Base-by-base conservation (phyloP, 2,113 vertebrate species). In the Stictonetta naevosa region DNA sequence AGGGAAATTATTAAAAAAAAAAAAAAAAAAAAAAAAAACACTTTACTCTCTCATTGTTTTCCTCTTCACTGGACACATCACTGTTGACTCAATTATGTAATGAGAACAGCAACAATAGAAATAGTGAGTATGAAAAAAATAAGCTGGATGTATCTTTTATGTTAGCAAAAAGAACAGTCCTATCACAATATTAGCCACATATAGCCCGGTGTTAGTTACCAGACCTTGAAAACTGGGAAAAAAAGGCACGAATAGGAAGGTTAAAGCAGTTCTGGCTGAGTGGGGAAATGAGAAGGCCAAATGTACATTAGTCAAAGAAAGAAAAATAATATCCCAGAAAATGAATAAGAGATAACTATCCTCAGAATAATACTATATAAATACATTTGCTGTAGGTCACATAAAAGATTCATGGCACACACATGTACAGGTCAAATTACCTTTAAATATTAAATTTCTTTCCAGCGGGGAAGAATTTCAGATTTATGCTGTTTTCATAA, bases 401-500 rank as follows among this genome's bases (percentile, higher is more conserved):
- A 98, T 98, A 97, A 98, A 98, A 97, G 97, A 98, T 98, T 98
- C 97, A 98, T 98, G 92, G 58, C 95, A 97, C 96, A 97, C 88
- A 97, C 95, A 97, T 98, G 97, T 98, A 97, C 93, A 93, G 97
- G 98, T 98, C 98, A 98, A 98, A 98, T 98, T 98, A 98, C 98
- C 97, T 98, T 98, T 98, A 98, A 98, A 98, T 98, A 98, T 98
- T 98, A 98, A 97, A 98, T 98, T 97, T 98, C 95, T 95, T 97
- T 97, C 94, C 93, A 96, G 93, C 15, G 1, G 78, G 95, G 77
- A 95, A 97, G 95, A 96, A 96, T 97, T 97, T 97, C 93, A 96
- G 95, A 96, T 96, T 96, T 97, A 96, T 94, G 91, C 91, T 93
- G 86, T 96, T 97, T 97, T 98, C 97, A 95, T 95, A 96, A 96